A percentile compares a stretch with the other conserved stretches of the same genome.
Evolutionary conservation across 2,888 invertebrate genomes (phyloP).

Genomic region (Cacoxenus indagator): DNA sequence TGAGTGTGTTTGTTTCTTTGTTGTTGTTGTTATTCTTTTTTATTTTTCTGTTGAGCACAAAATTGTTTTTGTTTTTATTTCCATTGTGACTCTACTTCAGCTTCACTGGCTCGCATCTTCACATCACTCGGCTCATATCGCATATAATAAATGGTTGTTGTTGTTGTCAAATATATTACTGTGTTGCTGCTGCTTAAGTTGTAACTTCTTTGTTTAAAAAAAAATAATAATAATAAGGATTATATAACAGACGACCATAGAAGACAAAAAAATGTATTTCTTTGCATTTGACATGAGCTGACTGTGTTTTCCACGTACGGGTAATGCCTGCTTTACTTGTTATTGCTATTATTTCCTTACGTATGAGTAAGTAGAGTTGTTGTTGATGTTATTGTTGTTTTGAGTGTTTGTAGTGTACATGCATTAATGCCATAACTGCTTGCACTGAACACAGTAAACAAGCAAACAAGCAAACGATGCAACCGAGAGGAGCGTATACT

Average conservation of each 20-base stretch:
- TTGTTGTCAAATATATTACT: constrained; percentile 48
- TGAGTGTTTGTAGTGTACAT: not conserved
- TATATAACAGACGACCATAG: too few relatives aligned
- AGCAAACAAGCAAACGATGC: too few relatives aligned
- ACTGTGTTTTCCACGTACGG: not conserved
- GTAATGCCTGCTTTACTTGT: not conserved
- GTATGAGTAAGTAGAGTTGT: not conserved
- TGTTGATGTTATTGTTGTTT: not conserved
- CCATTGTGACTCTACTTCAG: not conserved
- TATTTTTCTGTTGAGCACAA: not conserved
- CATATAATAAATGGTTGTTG: constrained; percentile 16
- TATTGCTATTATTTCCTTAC: not conserved
- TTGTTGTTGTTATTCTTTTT: not conserved
- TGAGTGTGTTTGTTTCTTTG: not conserved
- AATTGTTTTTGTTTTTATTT: constrained; percentile 22
- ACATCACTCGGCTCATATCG: not conserved
- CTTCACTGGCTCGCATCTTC: not conserved
- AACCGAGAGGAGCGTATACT: too few relatives aligned
- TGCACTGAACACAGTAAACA: too few relatives aligned
- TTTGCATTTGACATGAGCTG: constrained; percentile 9
- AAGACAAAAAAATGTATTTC: not conserved
- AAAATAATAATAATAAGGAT: too few relatives aligned
- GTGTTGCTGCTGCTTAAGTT: constrained; percentile 39
- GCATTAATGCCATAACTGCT: too few relatives aligned
- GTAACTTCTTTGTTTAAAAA: constrained; percentile 30